Evolutionary conservation across 2,797 vertebrate genomes (phyloP).

Genomic region (Tolypeutes matacus): DNA sequence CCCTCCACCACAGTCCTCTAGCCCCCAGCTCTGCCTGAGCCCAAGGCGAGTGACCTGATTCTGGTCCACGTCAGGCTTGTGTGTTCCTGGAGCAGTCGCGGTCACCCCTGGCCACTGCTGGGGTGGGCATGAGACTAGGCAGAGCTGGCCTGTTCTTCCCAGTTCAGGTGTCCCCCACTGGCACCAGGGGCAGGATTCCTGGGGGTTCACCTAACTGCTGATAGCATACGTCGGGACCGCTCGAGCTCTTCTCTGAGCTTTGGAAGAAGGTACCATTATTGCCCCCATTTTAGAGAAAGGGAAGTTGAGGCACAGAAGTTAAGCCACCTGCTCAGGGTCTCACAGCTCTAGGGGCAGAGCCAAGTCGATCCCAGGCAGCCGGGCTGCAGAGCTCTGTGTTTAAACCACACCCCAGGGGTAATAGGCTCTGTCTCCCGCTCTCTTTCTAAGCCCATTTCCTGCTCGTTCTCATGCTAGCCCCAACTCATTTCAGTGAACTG

Average conservation of each 20-base stretch:
- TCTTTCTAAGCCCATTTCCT: slow-evolving; percentile 1
- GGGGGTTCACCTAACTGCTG: background rate
- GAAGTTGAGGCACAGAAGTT: background rate
- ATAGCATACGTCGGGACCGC: fast-evolving
- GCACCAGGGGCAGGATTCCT: background rate
- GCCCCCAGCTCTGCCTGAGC: background rate
- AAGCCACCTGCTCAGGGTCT: background rate
- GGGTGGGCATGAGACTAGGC: background rate
- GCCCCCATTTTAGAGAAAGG: background rate
- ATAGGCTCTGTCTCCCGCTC: background rate
- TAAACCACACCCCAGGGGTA: too few species aligned
- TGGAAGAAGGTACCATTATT: background rate
- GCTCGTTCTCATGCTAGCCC: background rate
- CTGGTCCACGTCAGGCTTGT: background rate
- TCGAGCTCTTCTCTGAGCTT: background rate
- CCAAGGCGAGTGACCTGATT: background rate
- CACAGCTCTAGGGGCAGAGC: background rate
- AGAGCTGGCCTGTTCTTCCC: too few species aligned
- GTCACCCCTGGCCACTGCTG: background rate
- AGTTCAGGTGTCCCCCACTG: background rate
- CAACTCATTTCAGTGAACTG: background rate
- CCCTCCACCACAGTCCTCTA: background rate
- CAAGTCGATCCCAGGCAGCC: background rate
- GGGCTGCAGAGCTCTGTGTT: background rate
- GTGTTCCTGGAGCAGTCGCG: background rate